A percentile compares a stretch with the other conserved stretches of the same genome.
Evolutionary conservation across 2,888 invertebrate species (phyloP).

Genomic region (Geophilus truncorum): DNA sequence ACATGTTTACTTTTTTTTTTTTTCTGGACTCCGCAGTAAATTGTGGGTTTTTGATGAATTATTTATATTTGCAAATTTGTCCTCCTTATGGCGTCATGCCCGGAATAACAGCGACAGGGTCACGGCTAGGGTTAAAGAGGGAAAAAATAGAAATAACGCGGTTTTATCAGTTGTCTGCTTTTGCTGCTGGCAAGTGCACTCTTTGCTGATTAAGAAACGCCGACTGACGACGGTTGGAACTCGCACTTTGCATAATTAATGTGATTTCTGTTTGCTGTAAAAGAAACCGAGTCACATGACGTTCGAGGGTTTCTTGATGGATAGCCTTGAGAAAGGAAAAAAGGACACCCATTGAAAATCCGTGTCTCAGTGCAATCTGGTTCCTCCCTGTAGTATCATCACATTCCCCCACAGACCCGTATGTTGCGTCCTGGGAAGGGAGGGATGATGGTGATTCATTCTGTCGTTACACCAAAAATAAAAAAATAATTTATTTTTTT

Average conservation of each 20-base stretch:
- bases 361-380: constrained; percentile 19
- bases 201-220: not conserved
- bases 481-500: not conserved
- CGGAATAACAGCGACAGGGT: not conserved
- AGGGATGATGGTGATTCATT: not conserved
- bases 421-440: not conserved
- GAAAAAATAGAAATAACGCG: not conserved
- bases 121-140: not conserved
- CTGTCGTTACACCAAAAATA: not conserved
- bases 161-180: constrained; percentile 13
- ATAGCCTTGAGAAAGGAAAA: not conserved
- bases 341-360: constrained; percentile 14
- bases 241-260: constrained; percentile 8
- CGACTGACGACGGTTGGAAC: not conserved
- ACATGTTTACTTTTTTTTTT: not conserved
- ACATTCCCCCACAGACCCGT: not conserved
- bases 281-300: not conserved
- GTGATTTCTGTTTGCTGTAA: not conserved
- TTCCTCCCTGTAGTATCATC: constrained; percentile 12
- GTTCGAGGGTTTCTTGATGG: not conserved
- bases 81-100: not conserved
- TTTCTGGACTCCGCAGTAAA: not conserved
- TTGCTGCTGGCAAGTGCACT: not conserved
- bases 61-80: constrained; percentile 18
- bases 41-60: not conserved